Conservation (phyloP, 2,113 vertebrate species). For the Pseudopodoces humilis region DNA sequence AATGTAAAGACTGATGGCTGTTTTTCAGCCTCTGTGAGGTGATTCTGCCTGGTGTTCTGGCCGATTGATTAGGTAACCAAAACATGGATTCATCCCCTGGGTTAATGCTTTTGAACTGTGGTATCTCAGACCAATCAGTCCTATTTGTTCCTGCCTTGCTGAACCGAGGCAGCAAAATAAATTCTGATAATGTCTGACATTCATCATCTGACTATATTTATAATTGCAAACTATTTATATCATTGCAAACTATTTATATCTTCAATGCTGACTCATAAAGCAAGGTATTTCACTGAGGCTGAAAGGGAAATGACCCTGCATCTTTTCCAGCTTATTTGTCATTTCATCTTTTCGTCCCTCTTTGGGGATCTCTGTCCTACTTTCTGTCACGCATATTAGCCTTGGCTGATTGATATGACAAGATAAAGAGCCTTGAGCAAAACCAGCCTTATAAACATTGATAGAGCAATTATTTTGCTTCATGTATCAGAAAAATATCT, state of each 20-base stretch:
- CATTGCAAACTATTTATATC: constrained; percentile 3
- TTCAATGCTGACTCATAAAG: background rate
- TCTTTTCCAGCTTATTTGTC: background rate
- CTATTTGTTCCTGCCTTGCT: background rate
- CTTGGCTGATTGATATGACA: constrained; percentile 7
- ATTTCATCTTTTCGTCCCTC: background rate
- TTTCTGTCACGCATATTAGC: background rate
- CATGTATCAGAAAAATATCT: background rate
- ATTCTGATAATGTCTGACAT: background rate
- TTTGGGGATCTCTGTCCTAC: constrained; percentile 31
- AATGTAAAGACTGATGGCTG: background rate
- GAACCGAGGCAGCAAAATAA: background rate
- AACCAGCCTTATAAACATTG: background rate
- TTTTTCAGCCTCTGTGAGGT: background rate
- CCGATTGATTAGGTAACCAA: background rate
- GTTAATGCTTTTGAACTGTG: background rate
- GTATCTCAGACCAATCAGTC: background rate
- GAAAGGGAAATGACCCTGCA: constrained; percentile 12
- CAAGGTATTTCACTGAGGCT: background rate
- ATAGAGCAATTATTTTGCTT: background rate
- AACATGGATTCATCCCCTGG: background rate
- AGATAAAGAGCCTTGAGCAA: constrained; percentile 21
- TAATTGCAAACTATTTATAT: background rate
- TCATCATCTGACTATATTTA: background rate
- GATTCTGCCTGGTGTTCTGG: background rate